phyloP scores from a whole-genome alignment of 2,797 vertebrate species.

The Sebastes flavidus region DNA sequence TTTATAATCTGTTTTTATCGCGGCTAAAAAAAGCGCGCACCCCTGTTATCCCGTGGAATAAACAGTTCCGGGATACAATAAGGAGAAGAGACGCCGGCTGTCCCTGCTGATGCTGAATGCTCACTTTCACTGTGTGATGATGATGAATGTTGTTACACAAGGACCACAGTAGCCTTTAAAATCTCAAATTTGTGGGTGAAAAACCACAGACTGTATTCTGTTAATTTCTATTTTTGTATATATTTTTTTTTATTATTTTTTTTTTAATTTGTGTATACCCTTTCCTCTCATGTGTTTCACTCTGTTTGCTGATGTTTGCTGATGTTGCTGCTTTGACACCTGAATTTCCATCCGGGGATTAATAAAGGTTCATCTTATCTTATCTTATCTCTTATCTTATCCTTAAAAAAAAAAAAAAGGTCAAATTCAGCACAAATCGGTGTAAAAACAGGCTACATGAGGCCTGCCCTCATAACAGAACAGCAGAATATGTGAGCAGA shows the following conservation, averaged over 20 bases:
- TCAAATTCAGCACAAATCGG: background rate
- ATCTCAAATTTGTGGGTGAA: background rate
- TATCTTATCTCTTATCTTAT: too few species aligned
- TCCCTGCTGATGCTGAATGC: constrained; percentile 75
- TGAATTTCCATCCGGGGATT: too few species aligned
- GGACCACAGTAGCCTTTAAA: background rate
- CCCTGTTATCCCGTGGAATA: constrained; percentile 48
- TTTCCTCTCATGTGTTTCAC: too few species aligned
- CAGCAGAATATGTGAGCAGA: constrained; percentile 21
- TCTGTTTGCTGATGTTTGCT: too few species aligned
- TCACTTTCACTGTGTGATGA: constrained; percentile 56
- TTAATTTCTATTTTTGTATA: background rate
- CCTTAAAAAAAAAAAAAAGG: background rate
- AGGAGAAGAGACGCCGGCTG: constrained; percentile 75
- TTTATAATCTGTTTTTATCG: background rate
- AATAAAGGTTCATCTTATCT: too few species aligned
- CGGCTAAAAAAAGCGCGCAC: rapidly evolving
- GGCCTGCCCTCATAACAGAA: background rate
- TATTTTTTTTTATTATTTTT: too few species aligned
- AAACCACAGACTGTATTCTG: background rate
- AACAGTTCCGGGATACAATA: constrained; percentile 69
- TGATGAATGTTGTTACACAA: constrained; percentile 42
- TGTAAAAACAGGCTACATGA: background rate
- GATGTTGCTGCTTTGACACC: too few species aligned
- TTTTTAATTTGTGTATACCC: too few species aligned